Base-by-base conservation (phyloP, 2,888 invertebrate species). In the Clistopyga incitator region DNA sequence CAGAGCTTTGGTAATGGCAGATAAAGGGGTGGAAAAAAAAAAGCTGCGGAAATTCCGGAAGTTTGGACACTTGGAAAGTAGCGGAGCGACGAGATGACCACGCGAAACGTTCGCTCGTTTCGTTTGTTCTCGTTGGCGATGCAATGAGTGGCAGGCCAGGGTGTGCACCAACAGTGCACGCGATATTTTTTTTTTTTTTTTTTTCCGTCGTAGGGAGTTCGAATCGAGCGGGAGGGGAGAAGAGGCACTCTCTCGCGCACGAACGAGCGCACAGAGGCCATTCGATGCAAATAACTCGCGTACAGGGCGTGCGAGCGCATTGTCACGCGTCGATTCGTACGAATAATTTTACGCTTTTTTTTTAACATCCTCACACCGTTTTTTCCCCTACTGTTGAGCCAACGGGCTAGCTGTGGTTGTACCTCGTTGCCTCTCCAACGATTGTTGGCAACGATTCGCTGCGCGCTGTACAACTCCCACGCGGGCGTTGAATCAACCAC, bases 221-320 rank as follows among this genome's bases (percentile, higher is more conserved):
- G 18, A 54, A 64, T 47, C 65, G 59, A 78, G 52, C 65, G 50
- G 25, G 67, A 79, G 61, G 56, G 42, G 59, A 70, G 56, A 78
- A 76, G 75, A 71, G 76, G 50, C 20, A 67, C 72, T 56, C 71
- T 56, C 67, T 52, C 65, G 67, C 76, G 77, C 79, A 83, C 83
- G 80, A 83, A 80, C 77, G 80, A 83, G 79, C 80, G 65, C 79
- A 77, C 80, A 80, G 76, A 83, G 79, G 77, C 83, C 79, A 77
- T 83, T 83, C 77, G 83, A 83, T 83, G 83, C 83, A 83, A 83
- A 83, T 83, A 83, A 83, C 79, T 80, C 83, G 80, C 20, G 72
- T 64, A 70, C 61, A 68, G 64, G 47, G 45, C 25, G 59, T 20
- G 61, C 34, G 72, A 34, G 72, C 59, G 80, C 70, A 70, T 83